These are phyloP conservation scores for Corydoras maculifer DNA, from an alignment of 2,113 vertebrate genomes.

Conservation along the genomic window DNA sequence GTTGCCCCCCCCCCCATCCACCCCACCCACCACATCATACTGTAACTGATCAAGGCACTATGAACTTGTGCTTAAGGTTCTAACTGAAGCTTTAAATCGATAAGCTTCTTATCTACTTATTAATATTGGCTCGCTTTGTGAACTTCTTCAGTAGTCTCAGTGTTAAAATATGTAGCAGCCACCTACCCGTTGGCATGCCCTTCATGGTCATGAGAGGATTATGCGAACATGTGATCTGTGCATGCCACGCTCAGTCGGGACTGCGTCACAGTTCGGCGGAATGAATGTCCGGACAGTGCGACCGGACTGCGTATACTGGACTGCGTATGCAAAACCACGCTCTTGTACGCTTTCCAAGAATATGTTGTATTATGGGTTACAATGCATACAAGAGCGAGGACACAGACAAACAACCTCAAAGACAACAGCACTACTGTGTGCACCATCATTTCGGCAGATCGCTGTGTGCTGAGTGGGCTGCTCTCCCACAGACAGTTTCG, in stretches of 20 bases:
- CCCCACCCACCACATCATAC: too few relatives aligned
- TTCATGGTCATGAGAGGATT: constrained; percentile 22
- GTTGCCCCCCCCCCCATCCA: too few relatives aligned
- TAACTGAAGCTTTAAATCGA: too few relatives aligned
- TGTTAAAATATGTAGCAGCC: not conserved
- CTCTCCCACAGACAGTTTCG: constrained; percentile 24
- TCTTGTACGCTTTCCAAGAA: too few relatives aligned
- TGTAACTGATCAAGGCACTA: too few relatives aligned
- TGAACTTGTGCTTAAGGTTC: too few relatives aligned
- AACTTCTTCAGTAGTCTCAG: not conserved
- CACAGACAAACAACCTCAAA: too few relatives aligned
- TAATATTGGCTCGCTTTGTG: not conserved
- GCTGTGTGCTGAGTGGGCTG: not conserved
- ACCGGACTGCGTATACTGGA: too few relatives aligned
- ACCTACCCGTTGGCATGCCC: constrained; percentile 2
- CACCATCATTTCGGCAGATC: too few relatives aligned
- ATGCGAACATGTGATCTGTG: constrained; percentile 10
- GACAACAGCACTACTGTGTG: too few relatives aligned
- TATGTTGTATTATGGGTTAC: not conserved
- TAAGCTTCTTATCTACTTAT: not conserved
- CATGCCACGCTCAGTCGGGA: not conserved
- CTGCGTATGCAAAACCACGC: too few relatives aligned
- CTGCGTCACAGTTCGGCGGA: not conserved
- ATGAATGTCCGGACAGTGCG: not conserved
- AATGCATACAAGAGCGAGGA: not conserved